Conservation (phyloP, 2,888 invertebrate genomes). For the Melanostoma mellinum region DNA sequence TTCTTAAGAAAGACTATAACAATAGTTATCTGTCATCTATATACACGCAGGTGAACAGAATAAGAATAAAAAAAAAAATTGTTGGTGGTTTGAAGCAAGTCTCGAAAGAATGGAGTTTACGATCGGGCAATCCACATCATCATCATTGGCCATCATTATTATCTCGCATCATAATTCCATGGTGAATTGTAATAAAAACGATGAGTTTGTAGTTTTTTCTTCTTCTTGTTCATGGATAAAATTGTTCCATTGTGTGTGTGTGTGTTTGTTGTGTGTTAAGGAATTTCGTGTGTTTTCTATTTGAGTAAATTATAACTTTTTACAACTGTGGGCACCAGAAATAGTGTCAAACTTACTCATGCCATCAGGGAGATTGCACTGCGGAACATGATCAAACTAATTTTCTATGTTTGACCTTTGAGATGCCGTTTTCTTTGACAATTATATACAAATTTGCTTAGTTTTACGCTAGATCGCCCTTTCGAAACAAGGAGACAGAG, state of each 20-base stretch:
- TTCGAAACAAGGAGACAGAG: too few relatives aligned
- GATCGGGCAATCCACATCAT: constrained; percentile 40
- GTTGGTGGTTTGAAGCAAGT: constrained; percentile 39
- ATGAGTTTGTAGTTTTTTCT: constrained; percentile 47
- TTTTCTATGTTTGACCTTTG: too few relatives aligned
- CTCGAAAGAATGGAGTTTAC: constrained; percentile 37
- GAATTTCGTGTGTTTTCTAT: constrained; percentile 20
- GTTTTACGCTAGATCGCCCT: too few relatives aligned
- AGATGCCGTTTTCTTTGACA: too few relatives aligned
- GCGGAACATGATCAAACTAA: too few relatives aligned
- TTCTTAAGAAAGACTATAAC: constrained; percentile 47
- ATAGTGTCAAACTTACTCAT: too few relatives aligned
- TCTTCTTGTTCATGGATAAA: constrained; percentile 25
- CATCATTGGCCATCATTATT: constrained; percentile 64
- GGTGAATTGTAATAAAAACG: constrained; percentile 65
- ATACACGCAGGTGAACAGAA: constrained; percentile 36
- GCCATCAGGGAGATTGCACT: constrained; percentile 4
- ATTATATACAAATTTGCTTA: too few relatives aligned
- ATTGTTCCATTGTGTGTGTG: constrained; percentile 28
- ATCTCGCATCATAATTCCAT: constrained; percentile 65
- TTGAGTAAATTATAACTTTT: background rate
- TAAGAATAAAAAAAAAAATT: constrained; percentile 21
- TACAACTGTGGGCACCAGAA: too few relatives aligned
- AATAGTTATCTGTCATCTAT: constrained; percentile 68
- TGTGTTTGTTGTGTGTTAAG: constrained; percentile 8